These are phyloP conservation scores for Forficula auricularia DNA, from an alignment of 1,140 invertebrate species.

Conservation along the genomic window DNA sequence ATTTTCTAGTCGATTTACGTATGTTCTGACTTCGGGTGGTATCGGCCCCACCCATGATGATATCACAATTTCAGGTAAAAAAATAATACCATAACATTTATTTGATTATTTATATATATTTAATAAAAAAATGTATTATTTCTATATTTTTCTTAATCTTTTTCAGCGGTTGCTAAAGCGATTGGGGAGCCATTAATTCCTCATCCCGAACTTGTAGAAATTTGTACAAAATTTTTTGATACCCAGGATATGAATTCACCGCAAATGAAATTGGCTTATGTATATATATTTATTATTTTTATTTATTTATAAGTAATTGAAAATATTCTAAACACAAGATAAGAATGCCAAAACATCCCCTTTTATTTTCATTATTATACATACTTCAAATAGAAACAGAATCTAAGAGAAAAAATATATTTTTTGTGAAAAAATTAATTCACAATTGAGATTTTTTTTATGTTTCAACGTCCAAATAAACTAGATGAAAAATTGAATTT, in stretches of 20 bases:
- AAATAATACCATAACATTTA: too few species aligned
- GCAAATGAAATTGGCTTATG: constrained; percentile 9
- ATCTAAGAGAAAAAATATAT: too few species aligned
- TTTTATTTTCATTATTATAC: too few species aligned
- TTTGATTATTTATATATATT: too few species aligned
- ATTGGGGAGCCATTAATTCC: constrained; percentile 6
- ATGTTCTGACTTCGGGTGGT: constrained; percentile 41
- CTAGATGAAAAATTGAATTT: too few species aligned
- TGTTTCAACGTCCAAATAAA: too few species aligned
- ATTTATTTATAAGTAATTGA: background rate
- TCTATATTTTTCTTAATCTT: background rate
- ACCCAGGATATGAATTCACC: constrained; percentile 8
- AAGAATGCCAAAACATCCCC: background rate
- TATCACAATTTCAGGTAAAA: constrained; percentile 36
- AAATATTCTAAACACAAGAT: constrained; percentile 1
- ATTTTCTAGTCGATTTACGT: constrained; percentile 31
- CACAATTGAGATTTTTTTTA: too few species aligned
- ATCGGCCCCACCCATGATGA: constrained; percentile 49
- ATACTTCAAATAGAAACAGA: too few species aligned
- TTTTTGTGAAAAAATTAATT: too few species aligned
- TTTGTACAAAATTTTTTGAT: constrained; percentile 7
- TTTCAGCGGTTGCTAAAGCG: constrained; percentile 9
- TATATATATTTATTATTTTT: constrained; percentile 1
- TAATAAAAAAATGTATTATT: too few species aligned
- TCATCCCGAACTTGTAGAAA: constrained; percentile 7